Evolutionary conservation across 2,888 invertebrate genomes (phyloP), one percentile per base, ranked within the genome.

Genomic region (Linyphia triangularis): DNA sequence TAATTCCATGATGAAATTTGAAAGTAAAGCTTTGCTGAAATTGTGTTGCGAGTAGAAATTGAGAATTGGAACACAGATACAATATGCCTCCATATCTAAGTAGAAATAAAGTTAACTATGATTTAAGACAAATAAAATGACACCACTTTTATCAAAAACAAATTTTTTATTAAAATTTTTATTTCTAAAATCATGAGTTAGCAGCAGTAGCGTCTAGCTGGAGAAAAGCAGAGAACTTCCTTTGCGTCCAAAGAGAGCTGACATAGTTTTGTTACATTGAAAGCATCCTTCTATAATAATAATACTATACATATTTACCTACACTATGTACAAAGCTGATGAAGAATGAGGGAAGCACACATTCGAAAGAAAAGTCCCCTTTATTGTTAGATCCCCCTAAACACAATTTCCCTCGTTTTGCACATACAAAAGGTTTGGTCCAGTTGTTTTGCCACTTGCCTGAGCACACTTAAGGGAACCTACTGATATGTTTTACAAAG

Each of bases 301-400:
- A 51, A 51, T 84, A 77, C 89, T 89, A 89, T 89, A 89, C 89
- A 89, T 77, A 78, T 78, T 63, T 89, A 89, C 73, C 89, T 89
- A 89, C 89, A 89, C 61, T 89, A 89, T 89, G 22, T 89, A 89
- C 89, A 89, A 77, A 81, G n/a, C n/a, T n/a, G n/a, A n/a, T n/a
- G 88, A 88, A 70, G 65, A 82, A 22, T 9, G 61, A 67, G 81
- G 79, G 86, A 81, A 81, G 81, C 70, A 81, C 86, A 86, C 79
- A 85, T 51, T 51, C n/a, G 70, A 63, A 85, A 79, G 51, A 43
- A 63, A 7, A 43, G 22, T 51, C 19, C 19, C 28, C 19, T 75
- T 61, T 75, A 59, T 26, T 78, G 13, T n/a, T 37, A 16, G n/a
- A 72, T 37, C 24, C 61, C 75, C 86, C 85, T 51, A 22, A 43